phyloP scores from a whole-genome alignment of 1,140 invertebrate species.

The Zaprionus vittiger region DNA sequence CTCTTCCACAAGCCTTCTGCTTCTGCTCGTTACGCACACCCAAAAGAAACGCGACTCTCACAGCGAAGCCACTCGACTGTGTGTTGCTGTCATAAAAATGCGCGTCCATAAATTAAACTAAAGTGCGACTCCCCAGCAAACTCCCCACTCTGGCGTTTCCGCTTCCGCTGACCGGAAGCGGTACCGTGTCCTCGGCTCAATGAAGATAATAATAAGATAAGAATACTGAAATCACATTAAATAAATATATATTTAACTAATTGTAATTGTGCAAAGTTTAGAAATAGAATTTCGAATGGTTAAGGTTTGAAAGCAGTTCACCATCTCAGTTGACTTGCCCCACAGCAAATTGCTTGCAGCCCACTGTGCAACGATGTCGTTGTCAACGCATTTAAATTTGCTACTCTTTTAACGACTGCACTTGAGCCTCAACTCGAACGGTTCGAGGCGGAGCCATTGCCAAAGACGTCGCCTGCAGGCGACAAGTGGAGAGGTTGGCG shows the following conservation, averaged over 20 bases:
- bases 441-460: slow-evolving; percentile 31
- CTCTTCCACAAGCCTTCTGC: not conserved
- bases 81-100: slow-evolving; percentile 78
- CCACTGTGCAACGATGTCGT: slow-evolving; percentile 39
- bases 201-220: not conserved
- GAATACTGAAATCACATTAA: not conserved
- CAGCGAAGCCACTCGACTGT: slow-evolving; percentile 50
- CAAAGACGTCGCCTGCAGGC: slow-evolving; percentile 46
- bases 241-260: not conserved
- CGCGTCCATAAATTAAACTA: slow-evolving; percentile 78
- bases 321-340: too few species aligned
- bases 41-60: slow-evolving; percentile 35
- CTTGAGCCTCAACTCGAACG: slow-evolving; percentile 48
- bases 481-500: not conserved
- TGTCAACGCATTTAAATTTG: slow-evolving; percentile 78
- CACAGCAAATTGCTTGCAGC: not conserved
- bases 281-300: not conserved
- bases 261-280: not conserved
- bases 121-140: slow-evolving; percentile 61
- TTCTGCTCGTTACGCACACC: slow-evolving; percentile 3
- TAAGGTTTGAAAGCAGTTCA: not conserved
- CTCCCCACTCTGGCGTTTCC: slow-evolving; percentile 57
- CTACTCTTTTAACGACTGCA: slow-evolving; percentile 77
- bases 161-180: slow-evolving; percentile 58
- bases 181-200: slow-evolving; percentile 14